A percentile compares a stretch with the other conserved stretches of the same genome.
Conservation (phyloP, 2,888 invertebrate genomes). For the Lepidochitona cinerea region DNA sequence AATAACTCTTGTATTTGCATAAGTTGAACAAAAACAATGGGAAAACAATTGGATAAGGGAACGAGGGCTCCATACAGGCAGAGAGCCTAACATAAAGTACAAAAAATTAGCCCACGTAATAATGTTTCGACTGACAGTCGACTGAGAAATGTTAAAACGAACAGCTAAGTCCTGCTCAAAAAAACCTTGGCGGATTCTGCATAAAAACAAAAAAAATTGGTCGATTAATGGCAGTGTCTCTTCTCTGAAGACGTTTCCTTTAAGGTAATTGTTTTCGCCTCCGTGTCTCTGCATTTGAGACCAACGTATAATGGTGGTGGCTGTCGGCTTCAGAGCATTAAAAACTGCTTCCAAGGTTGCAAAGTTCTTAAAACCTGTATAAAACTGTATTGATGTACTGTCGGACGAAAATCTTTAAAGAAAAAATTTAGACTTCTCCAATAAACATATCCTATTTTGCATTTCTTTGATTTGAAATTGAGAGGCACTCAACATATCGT, state of each 20-base stretch:
- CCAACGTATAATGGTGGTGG: neutral
- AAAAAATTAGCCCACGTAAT: neutral
- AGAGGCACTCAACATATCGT: neutral
- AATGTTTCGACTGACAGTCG: neutral
- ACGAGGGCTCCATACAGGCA: neutral
- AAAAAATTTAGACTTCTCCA: neutral
- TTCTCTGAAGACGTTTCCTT: neutral
- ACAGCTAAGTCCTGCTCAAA: neutral
- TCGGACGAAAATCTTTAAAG: conserved; percentile 4
- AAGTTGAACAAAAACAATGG: neutral
- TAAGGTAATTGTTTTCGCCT: neutral
- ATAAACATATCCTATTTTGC: neutral
- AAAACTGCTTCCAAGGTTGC: neutral
- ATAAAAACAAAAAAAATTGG: neutral
- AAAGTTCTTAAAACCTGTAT: conserved; percentile 9
- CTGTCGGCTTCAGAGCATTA: conserved; percentile 1
- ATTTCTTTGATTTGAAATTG: neutral
- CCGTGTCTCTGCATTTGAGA: neutral
- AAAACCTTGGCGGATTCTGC: neutral
- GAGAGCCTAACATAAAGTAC: neutral
- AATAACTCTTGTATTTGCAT: neutral
- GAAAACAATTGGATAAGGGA: neutral
- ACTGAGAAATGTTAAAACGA: neutral
- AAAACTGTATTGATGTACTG: neutral
- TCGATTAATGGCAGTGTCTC: neutral